phyloP scores from a whole-genome alignment of 2,888 invertebrate species.

The Seira sanloemensis region DNA sequence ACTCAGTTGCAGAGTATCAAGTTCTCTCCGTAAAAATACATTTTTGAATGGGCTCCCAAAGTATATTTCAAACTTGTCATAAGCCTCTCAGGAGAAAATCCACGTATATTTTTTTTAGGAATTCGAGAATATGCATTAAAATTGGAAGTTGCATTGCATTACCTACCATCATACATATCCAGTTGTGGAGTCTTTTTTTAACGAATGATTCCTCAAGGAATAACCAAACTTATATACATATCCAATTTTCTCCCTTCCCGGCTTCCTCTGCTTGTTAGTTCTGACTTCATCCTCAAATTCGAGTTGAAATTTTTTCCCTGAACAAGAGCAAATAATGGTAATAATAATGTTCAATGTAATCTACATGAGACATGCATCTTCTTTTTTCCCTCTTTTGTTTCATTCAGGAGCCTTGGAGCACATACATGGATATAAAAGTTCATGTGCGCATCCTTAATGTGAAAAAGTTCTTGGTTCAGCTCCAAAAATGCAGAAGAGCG shows the following conservation, averaged over 20 bases:
- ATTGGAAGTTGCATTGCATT: slow-evolving; percentile 39
- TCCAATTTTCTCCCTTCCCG: slow-evolving; percentile 22
- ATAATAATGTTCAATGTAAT: slow-evolving; percentile 4
- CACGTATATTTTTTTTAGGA: slow-evolving; percentile 27
- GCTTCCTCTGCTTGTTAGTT: slow-evolving; percentile 10
- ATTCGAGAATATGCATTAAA: slow-evolving; percentile 34
- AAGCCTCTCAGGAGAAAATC: slow-evolving; percentile 45
- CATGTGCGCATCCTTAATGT: not conserved
- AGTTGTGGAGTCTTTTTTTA: slow-evolving; percentile 26
- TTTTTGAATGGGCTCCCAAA: not conserved
- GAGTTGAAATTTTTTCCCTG: not conserved
- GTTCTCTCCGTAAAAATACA: too few relatives aligned
- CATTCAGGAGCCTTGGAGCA: not conserved
- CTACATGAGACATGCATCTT: not conserved
- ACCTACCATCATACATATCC: not conserved
- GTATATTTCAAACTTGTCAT: slow-evolving; percentile 59
- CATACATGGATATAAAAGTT: slow-evolving; percentile 13
- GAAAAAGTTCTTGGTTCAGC: slow-evolving; percentile 22
- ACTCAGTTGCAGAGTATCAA: not conserved
- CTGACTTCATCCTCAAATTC: not conserved
- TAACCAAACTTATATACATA: slow-evolving; percentile 5
- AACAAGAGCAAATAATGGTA: slow-evolving; percentile 11
- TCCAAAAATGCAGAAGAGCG: slow-evolving; percentile 30
- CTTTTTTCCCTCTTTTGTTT: slow-evolving; percentile 44
- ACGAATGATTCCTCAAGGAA: slow-evolving; percentile 57